Evolutionary conservation across 2,797 vertebrate species (phyloP).

Genomic region (Yasuhikotakia modesta): DNA sequence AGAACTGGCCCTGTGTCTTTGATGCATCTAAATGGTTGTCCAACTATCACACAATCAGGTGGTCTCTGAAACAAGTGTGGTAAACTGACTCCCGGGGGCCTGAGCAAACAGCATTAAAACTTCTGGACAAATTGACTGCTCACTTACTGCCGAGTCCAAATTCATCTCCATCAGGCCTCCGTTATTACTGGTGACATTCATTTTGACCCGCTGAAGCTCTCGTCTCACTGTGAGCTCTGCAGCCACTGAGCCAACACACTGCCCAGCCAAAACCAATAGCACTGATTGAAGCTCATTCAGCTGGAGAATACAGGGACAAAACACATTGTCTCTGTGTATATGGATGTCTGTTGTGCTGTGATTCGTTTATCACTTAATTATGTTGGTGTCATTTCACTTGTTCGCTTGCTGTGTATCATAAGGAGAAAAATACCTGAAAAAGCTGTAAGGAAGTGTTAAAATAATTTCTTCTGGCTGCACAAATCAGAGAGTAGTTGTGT

Average conservation of each 20-base stretch:
- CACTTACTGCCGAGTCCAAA: constrained; percentile 72
- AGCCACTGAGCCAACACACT: constrained; percentile 39
- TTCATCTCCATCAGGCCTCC: constrained; percentile 76
- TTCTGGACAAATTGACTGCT: constrained; percentile 77
- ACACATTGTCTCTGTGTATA: constrained; percentile 23
- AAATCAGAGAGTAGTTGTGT: background rate
- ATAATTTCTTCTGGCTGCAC: background rate
- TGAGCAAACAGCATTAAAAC: constrained; percentile 23
- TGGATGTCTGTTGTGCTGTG: constrained; percentile 6
- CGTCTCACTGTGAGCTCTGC: constrained; percentile 73
- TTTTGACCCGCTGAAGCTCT: constrained; percentile 70
- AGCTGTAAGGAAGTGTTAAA: constrained; percentile 16
- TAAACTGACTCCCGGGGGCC: constrained; percentile 13
- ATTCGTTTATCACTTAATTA: constrained; percentile 38
- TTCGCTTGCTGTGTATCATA: constrained; percentile 15
- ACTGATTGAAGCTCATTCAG: constrained; percentile 41
- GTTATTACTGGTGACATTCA: constrained; percentile 81
- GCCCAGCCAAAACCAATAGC: constrained; percentile 43
- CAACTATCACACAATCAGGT: background rate
- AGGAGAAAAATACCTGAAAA: background rate
- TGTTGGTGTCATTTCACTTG: background rate
- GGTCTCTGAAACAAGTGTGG: background rate
- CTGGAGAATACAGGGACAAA: constrained; percentile 39
- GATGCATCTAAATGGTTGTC: too few species aligned
- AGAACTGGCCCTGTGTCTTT: background rate